These are phyloP conservation scores for Thermophis baileyi DNA, from an alignment of 2,113 vertebrate species.

Conservation along the genomic window DNA sequence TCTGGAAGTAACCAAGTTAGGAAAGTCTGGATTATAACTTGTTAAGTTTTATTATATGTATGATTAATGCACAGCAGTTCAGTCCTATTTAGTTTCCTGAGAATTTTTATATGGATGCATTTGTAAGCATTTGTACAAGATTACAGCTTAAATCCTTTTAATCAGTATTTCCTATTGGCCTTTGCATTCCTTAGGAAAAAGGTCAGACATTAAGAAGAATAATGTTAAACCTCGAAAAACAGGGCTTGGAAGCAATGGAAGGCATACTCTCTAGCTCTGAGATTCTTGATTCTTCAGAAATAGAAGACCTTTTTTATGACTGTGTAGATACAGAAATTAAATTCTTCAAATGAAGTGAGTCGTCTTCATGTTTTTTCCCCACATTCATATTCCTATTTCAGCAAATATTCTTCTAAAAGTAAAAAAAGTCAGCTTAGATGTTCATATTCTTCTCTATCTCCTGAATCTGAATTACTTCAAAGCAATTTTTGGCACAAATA, in stretches of 20 bases:
- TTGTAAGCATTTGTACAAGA: neutral
- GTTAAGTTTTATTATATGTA: neutral
- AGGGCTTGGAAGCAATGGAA: conserved; percentile 81
- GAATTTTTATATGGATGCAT: neutral
- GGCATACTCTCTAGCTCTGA: conserved; percentile 69
- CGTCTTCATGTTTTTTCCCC: conserved; percentile 39
- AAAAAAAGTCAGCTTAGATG: conserved; percentile 13
- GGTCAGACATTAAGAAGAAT: conserved; percentile 71
- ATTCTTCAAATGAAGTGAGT: conserved; percentile 81
- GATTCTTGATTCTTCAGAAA: conserved; percentile 71
- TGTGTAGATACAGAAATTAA: conserved; percentile 83
- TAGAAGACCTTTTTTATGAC: conserved; percentile 82
- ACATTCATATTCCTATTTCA: conserved; percentile 39
- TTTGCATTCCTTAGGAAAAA: conserved; percentile 64
- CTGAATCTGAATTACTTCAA: neutral
- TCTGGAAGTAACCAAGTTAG: neutral
- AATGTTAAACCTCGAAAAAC: conserved; percentile 78
- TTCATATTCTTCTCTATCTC: neutral
- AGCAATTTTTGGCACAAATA: neutral
- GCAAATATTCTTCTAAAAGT: conserved; percentile 31
- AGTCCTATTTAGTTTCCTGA: neutral
- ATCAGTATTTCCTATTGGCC: conserved; percentile 35
- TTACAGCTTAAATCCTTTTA: conserved; percentile 9
- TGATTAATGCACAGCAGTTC: neutral
- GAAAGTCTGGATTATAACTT: neutral